Conservation (phyloP, 2,888 invertebrate genomes). For the Diachrysia chrysitis region DNA sequence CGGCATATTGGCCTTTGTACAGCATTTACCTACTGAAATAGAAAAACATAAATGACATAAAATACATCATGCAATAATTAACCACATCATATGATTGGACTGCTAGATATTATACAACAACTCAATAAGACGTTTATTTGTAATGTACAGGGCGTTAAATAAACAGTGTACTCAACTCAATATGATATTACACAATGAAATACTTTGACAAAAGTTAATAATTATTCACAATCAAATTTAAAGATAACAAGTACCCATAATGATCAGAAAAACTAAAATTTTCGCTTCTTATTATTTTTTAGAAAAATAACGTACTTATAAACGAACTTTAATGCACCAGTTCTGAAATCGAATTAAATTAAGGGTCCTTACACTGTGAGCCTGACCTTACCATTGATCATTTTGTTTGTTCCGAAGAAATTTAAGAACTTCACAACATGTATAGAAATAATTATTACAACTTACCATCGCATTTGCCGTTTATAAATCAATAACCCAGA, state of each 20-base stretch:
- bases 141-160: constrained; percentile 8
- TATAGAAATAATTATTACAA: neutral
- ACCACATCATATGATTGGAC: constrained; percentile 3
- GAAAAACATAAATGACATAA: constrained; percentile 34
- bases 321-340: neutral
- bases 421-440: neutral
- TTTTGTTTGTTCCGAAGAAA: constrained; percentile 11
- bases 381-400: constrained; percentile 45
- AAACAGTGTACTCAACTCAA: neutral
- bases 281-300: neutral
- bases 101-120: neutral
- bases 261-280: neutral
- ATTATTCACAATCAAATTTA: constrained; percentile 34
- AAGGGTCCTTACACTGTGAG: constrained; percentile 22
- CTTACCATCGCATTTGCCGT: constrained; percentile 47
- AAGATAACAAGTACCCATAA: constrained; percentile 11
- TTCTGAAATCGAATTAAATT: constrained; percentile 35
- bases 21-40: constrained; percentile 56
- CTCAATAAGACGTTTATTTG: neutral
- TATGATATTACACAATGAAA: neutral
- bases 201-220: neutral
- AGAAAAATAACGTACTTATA: neutral
- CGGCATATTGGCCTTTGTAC: constrained; percentile 84
- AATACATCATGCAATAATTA: neutral
- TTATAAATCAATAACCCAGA: constrained; percentile 14